Evolutionary conservation across 2,797 vertebrate species (phyloP).

Genomic region (Somateria mollissima): DNA sequence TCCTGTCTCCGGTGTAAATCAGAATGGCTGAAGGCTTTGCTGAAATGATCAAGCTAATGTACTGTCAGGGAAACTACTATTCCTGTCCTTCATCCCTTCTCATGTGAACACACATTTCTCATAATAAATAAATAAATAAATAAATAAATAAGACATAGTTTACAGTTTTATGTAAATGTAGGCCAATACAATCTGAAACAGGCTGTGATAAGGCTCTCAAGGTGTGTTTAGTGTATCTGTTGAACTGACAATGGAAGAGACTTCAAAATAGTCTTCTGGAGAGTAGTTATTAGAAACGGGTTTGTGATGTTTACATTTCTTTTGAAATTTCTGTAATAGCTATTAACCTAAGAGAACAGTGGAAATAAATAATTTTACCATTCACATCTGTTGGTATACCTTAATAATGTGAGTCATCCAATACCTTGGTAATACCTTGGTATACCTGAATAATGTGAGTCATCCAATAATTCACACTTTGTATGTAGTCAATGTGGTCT

Average conservation of each 20-base stretch:
- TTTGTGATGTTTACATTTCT: slow-evolving; percentile 36
- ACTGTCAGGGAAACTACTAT: not conserved
- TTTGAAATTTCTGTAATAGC: slow-evolving; percentile 57
- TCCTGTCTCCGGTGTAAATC: not conserved
- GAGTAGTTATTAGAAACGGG: slow-evolving; percentile 18
- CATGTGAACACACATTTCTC: not conserved
- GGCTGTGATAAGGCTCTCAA: not conserved
- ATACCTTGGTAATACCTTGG: too few species aligned
- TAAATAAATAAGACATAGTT: not conserved
- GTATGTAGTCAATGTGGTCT: not conserved
- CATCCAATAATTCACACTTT: slow-evolving; percentile 34
- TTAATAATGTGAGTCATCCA: slow-evolving; percentile 48
- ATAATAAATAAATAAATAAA: not conserved
- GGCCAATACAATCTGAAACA: not conserved
- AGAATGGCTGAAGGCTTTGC: not conserved
- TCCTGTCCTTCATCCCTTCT: not conserved
- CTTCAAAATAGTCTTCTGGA: slow-evolving; percentile 18
- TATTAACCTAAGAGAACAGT: slow-evolving; percentile 15
- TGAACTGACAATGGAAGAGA: not conserved
- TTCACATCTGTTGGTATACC: slow-evolving; percentile 21
- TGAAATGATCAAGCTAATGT: not conserved
- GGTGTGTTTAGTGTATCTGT: not conserved
- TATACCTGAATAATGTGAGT: slow-evolving; percentile 50
- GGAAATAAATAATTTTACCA: slow-evolving; percentile 68
- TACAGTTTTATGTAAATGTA: not conserved